Percentiles rank a stretch among this genome's conserved stretches.
These are phyloP conservation scores for Neodiprion fabricii DNA, from an alignment of 1,140 invertebrate species.

Conservation along the genomic window DNA sequence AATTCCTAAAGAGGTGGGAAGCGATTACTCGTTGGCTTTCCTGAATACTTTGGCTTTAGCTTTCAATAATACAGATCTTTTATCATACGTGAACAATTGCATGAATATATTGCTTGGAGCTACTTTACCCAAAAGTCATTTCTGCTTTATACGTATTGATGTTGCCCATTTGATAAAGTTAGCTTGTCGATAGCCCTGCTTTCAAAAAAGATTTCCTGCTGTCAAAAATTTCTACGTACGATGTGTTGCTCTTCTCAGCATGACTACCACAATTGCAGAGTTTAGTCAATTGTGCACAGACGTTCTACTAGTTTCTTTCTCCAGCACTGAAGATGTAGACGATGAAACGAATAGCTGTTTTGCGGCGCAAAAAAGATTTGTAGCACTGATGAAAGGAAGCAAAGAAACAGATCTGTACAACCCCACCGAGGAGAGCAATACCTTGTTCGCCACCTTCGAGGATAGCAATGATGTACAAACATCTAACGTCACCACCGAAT, in stretches of 20 bases:
- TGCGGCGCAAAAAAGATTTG: slow-evolving; percentile 12
- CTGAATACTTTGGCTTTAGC: slow-evolving; percentile 22
- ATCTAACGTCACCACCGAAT: background rate
- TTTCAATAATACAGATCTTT: slow-evolving; percentile 20
- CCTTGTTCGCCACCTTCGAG: background rate
- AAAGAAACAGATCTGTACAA: background rate
- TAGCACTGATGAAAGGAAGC: slow-evolving; percentile 13
- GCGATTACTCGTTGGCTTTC: slow-evolving; percentile 25
- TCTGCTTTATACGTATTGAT: slow-evolving; percentile 15
- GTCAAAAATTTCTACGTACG: slow-evolving; percentile 19
- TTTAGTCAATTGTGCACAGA: slow-evolving; percentile 16
- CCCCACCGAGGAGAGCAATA: background rate
- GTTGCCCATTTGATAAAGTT: slow-evolving; percentile 20
- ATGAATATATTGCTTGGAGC: background rate
- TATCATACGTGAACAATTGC: slow-evolving; percentile 19
- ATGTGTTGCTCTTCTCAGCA: slow-evolving; percentile 10
- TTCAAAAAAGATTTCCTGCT: background rate
- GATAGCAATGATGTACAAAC: background rate
- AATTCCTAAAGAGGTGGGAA: slow-evolving; percentile 22
- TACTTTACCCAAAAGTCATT: background rate
- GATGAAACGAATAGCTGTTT: slow-evolving; percentile 1
- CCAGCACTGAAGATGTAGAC: background rate
- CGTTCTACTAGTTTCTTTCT: slow-evolving; percentile 4
- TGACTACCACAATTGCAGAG: background rate
- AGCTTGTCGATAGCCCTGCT: slow-evolving; percentile 9